phyloP scores from a whole-genome alignment of 2,113 vertebrate species.

The Monopterus albus region DNA sequence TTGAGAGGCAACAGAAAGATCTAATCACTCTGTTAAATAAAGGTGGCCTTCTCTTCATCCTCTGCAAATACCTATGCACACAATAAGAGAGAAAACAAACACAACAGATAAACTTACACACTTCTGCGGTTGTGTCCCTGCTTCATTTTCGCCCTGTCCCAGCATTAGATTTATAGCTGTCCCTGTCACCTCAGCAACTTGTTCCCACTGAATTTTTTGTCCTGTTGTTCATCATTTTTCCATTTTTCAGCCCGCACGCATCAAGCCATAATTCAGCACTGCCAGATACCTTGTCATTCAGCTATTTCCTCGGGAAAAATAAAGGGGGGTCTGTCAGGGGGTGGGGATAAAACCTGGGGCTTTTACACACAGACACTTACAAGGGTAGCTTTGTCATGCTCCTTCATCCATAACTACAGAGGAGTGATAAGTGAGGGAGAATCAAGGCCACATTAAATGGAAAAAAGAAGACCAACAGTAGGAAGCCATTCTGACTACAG shows the following conservation, averaged over 20 bases:
- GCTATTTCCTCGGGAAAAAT: slow-evolving; percentile 45
- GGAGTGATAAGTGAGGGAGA: slow-evolving; percentile 61
- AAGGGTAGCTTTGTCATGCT: slow-evolving; percentile 25
- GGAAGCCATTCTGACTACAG: slow-evolving; percentile 63
- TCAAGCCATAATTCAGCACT: slow-evolving; percentile 60
- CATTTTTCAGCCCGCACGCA: slow-evolving; percentile 65
- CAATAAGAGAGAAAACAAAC: slow-evolving; percentile 28
- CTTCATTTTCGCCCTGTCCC: slow-evolving; percentile 65
- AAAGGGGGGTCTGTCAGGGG: slow-evolving; percentile 37
- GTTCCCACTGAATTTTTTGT: slow-evolving; percentile 48
- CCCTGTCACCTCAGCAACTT: slow-evolving; percentile 62
- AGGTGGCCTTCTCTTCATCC: slow-evolving; percentile 25
- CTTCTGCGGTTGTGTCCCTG: slow-evolving; percentile 1
- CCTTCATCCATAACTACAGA: slow-evolving; percentile 49
- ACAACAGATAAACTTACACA: slow-evolving; percentile 13
- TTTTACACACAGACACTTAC: slow-evolving; percentile 43
- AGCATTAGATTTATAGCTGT: slow-evolving; percentile 69
- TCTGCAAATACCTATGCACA: slow-evolving; percentile 26
- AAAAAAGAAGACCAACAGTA: slow-evolving; percentile 19
- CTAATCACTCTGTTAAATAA: slow-evolving; percentile 65
- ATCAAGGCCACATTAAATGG: slow-evolving; percentile 60
- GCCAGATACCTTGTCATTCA: slow-evolving; percentile 57
- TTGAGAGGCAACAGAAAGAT: slow-evolving; percentile 53
- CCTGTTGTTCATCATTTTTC: slow-evolving; percentile 77
- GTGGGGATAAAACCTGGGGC: slow-evolving; percentile 35